These are phyloP conservation scores for Adelphocoris suturalis DNA, from an alignment of 2,888 invertebrate species.

Conservation along the genomic window DNA sequence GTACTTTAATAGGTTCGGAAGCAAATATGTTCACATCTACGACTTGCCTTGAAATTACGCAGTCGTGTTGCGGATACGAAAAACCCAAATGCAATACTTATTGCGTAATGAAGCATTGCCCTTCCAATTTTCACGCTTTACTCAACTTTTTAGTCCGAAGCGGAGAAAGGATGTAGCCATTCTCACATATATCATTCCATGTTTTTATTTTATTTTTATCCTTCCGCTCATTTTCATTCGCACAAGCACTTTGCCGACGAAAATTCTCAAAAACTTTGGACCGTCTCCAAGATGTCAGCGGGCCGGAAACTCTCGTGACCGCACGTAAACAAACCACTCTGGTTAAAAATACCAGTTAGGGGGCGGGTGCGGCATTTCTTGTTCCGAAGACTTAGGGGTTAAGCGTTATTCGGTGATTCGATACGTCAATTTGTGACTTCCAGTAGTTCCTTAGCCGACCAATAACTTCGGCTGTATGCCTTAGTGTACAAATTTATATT, in stretches of 20 bases:
- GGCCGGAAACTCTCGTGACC: constrained; percentile 52
- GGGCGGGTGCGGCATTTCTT: not conserved
- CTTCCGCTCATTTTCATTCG: constrained; percentile 13
- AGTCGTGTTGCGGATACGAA: too few relatives aligned
- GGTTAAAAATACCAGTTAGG: constrained; percentile 10
- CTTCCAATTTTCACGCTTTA: too few relatives aligned
- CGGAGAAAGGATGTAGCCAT: not conserved
- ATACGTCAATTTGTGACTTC: not conserved
- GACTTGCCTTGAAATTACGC: too few relatives aligned
- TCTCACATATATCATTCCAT: not conserved
- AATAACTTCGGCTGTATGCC: not conserved
- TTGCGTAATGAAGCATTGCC: too few relatives aligned
- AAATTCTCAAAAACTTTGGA: constrained; percentile 34
- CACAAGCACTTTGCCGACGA: constrained; percentile 1
- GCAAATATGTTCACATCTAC: too few relatives aligned
- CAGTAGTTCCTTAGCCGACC: not conserved
- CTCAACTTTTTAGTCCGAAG: too few relatives aligned
- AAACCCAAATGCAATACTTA: too few relatives aligned
- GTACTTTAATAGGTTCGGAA: too few relatives aligned
- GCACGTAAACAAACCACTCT: constrained; percentile 40
- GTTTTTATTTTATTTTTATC: not conserved
- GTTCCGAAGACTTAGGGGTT: not conserved
- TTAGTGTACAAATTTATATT: not conserved
- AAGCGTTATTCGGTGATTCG: not conserved
- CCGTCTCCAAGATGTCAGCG: constrained; percentile 23